Conservation (phyloP, 2,888 invertebrate genomes). For the Odontothrips loti region DNA sequence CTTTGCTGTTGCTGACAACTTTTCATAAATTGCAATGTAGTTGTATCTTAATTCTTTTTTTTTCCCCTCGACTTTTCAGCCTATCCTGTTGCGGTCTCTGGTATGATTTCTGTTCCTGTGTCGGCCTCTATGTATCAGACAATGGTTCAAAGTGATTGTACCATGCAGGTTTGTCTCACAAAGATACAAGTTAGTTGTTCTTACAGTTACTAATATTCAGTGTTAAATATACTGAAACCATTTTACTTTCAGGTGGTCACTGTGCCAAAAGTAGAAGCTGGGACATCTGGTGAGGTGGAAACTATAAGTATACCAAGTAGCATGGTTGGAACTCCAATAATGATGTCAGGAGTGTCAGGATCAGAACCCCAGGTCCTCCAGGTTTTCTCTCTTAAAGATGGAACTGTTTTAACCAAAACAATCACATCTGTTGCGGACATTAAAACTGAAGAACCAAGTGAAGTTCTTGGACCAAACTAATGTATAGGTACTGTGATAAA, state of each 20-base stretch:
- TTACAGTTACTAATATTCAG: background rate
- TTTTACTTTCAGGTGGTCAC: conserved; percentile 54
- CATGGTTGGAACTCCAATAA: conserved; percentile 23
- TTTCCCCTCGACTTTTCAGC: conserved; percentile 49
- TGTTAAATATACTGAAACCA: background rate
- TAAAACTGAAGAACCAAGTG: conserved; percentile 55
- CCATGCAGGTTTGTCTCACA: conserved; percentile 56
- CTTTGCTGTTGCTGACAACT: conserved; percentile 20
- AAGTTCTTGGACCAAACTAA: background rate
- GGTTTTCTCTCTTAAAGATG: conserved; percentile 81
- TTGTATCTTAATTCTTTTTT: background rate
- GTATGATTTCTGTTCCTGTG: conserved; percentile 93
- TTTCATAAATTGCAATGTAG: conserved; percentile 20
- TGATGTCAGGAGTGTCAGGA: conserved; percentile 46
- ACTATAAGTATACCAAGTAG: conserved; percentile 42
- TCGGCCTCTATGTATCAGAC: conserved; percentile 95
- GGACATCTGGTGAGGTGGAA: conserved; percentile 39
- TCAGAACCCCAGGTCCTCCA: conserved; percentile 75
- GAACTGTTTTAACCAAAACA: conserved; percentile 73
- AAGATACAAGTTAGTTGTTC: background rate
- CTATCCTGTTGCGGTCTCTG: conserved; percentile 80
- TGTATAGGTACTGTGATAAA: background rate
- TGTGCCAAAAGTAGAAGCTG: conserved; percentile 75
- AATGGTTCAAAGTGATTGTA: conserved; percentile 78
- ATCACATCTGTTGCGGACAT: conserved; percentile 62